These are phyloP conservation scores for Rana temporaria DNA, from an alignment of 2,113 vertebrate species.

Conservation along the genomic window DNA sequence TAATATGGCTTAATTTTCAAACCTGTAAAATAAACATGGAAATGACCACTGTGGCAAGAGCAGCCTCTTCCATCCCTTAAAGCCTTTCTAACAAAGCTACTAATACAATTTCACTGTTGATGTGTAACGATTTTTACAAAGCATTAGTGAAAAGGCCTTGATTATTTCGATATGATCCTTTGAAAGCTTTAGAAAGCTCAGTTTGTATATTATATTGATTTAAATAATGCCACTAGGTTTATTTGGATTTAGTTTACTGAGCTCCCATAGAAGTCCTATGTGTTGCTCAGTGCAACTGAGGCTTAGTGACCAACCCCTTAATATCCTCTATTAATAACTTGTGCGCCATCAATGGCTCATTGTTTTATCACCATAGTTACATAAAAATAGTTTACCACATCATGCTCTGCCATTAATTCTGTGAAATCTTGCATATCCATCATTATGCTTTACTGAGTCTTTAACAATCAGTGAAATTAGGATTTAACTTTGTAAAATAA, in stretches of 20 bases:
- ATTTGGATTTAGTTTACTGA: neutral
- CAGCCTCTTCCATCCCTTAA: too few relatives aligned
- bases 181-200: neutral
- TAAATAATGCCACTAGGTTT: neutral
- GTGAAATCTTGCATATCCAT: neutral
- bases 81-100: too few relatives aligned
- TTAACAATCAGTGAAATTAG: too few relatives aligned
- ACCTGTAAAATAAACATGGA: too few relatives aligned
- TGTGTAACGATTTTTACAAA: too few relatives aligned
- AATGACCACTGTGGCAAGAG: too few relatives aligned
- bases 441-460: too few relatives aligned
- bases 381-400: slow-evolving; percentile 16
- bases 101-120: too few relatives aligned
- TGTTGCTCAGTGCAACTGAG: slow-evolving; percentile 27
- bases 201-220: neutral
- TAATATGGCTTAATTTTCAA: too few relatives aligned
- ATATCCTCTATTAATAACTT: slow-evolving; percentile 33
- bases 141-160: neutral
- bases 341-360: slow-evolving; percentile 22
- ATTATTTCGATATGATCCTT: neutral
- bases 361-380: slow-evolving; percentile 43
- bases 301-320: neutral
- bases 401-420: neutral
- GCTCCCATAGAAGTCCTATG: neutral
- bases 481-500: too few relatives aligned